These are phyloP conservation scores for Machimus rusticus DNA, from an alignment of 2,888 invertebrate genomes.

Conservation along the genomic window DNA sequence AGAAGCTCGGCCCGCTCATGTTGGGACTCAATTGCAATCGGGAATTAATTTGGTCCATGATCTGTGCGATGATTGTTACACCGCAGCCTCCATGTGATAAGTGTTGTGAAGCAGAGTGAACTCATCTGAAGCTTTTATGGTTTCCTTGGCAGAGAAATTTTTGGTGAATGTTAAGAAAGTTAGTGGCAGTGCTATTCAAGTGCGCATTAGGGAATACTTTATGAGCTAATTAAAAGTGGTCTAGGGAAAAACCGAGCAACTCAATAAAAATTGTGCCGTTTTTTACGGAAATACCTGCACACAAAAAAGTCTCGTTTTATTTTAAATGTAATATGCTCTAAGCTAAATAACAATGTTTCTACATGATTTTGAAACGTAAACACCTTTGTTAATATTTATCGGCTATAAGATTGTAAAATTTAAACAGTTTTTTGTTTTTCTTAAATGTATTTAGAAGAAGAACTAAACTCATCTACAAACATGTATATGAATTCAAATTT, in stretches of 20 bases:
- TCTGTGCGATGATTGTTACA: constrained; percentile 32
- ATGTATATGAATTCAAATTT: too few species aligned
- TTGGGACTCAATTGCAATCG: background rate
- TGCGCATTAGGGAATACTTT: background rate
- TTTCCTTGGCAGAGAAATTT: background rate
- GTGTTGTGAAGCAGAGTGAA: constrained; percentile 24
- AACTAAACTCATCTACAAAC: background rate
- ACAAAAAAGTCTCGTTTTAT: background rate
- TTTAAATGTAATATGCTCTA: background rate
- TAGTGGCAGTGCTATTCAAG: background rate
- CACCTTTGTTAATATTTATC: background rate
- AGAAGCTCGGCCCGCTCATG: background rate
- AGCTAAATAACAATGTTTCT: background rate
- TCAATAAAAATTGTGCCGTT: background rate
- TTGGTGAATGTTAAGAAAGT: background rate
- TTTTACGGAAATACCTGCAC: background rate
- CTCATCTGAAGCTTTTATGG: background rate
- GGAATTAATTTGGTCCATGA: constrained; percentile 32
- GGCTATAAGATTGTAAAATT: too few species aligned
- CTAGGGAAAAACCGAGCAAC: background rate
- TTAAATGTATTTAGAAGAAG: background rate
- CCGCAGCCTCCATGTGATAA: constrained; percentile 4
- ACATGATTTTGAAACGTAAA: background rate
- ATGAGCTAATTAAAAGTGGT: background rate
- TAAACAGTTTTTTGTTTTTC: background rate